A percentile compares a stretch with the other conserved stretches of the same genome.
phyloP scores from a whole-genome alignment of 2,113 vertebrate species.

The Phoenicopterus ruber region DNA sequence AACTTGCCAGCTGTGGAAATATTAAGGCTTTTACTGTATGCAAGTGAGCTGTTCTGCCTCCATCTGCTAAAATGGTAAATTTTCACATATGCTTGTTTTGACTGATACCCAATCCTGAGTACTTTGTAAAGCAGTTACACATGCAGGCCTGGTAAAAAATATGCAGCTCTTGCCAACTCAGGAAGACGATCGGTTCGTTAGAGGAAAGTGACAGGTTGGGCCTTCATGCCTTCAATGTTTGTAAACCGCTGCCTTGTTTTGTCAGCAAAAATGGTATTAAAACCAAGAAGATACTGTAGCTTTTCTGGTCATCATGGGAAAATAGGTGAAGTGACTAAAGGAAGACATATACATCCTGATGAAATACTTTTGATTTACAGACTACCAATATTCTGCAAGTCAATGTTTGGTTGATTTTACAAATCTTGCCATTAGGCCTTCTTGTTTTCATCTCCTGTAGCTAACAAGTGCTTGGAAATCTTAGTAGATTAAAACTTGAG shows the following conservation, averaged over 20 bases:
- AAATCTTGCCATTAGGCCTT: neutral
- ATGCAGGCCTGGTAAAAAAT: neutral
- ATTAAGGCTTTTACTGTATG: constrained; percentile 4
- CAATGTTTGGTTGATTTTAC: neutral
- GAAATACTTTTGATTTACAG: neutral
- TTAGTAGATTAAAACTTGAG: neutral
- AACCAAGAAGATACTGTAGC: neutral
- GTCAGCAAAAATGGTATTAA: neutral
- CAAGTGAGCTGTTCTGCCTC: neutral
- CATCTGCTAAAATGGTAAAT: constrained; percentile 33
- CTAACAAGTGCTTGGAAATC: neutral
- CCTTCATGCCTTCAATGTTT: neutral
- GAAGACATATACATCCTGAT: too few relatives aligned
- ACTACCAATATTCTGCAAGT: neutral
- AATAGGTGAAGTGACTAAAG: neutral
- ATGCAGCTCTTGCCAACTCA: neutral
- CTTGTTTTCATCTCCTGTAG: neutral
- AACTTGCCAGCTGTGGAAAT: constrained; percentile 40
- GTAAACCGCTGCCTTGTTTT: neutral
- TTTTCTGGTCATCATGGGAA: neutral
- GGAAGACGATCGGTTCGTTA: neutral
- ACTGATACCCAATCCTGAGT: neutral
- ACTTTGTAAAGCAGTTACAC: neutral
- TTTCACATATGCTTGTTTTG: constrained; percentile 3
- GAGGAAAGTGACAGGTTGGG: neutral